Evolutionary conservation across 1,140 invertebrate genomes (phyloP).

Genomic region (Drosophila eugracilis): DNA sequence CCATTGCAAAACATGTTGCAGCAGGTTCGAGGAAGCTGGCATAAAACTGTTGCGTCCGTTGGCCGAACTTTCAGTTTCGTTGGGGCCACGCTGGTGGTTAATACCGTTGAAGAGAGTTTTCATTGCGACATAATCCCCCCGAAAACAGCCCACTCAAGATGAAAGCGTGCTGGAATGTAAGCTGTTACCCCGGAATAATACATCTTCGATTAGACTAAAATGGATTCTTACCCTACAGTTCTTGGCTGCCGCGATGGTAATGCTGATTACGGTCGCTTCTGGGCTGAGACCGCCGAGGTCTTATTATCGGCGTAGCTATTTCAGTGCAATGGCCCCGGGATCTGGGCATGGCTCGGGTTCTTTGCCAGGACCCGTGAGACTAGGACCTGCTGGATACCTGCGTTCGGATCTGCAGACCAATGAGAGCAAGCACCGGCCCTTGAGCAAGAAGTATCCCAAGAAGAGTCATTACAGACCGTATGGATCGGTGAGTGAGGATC

Average conservation of each 20-base stretch:
- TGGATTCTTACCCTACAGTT: constrained; percentile 29
- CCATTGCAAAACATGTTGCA: constrained; percentile 65
- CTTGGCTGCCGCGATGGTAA: constrained; percentile 43
- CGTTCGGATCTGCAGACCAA: constrained; percentile 67
- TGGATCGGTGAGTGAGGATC: constrained; percentile 60
- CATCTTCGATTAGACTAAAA: background rate
- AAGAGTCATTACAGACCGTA: constrained; percentile 68
- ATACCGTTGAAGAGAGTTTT: constrained; percentile 21
- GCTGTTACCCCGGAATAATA: constrained; percentile 10
- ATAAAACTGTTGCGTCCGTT: constrained; percentile 82
- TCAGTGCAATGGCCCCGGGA: constrained; percentile 34
- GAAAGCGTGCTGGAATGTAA: constrained; percentile 68
- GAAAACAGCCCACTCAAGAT: constrained; percentile 39
- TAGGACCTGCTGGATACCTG: constrained; percentile 45
- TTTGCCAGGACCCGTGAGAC: constrained; percentile 51
- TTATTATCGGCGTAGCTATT: constrained; percentile 66
- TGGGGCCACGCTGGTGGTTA: constrained; percentile 65
- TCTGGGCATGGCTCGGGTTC: constrained; percentile 22
- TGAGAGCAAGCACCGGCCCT: constrained; percentile 71
- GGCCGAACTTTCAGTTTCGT: constrained; percentile 84
- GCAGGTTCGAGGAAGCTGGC: constrained; percentile 73
- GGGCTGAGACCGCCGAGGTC: constrained; percentile 55
- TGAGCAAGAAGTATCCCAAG: constrained; percentile 70
- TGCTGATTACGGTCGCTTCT: constrained; percentile 33
- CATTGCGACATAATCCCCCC: constrained; percentile 19